Conservation (phyloP, 2,888 invertebrate species). For the Scelioninae gen. 1 region DNA sequence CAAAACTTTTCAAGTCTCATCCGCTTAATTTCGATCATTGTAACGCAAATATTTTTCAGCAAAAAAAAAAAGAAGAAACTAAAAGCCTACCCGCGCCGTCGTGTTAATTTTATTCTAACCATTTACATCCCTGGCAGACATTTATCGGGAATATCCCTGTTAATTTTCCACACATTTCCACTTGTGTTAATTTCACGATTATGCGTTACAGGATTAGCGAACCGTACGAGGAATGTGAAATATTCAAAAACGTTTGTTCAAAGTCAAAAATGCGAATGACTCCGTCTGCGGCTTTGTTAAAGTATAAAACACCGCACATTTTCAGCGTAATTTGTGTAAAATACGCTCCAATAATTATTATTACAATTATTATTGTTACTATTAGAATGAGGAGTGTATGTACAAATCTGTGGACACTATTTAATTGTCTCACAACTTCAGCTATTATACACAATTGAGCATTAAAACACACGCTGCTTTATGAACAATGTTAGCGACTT, state of each 20-base stretch:
- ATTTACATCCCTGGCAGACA: constrained; percentile 25
- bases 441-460: constrained; percentile 3
- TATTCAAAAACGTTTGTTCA: constrained; percentile 40
- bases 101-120: not conserved
- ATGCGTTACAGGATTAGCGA: constrained; percentile 39
- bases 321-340: constrained; percentile 14
- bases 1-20: constrained; percentile 23
- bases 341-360: not conserved
- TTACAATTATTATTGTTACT: constrained; percentile 3
- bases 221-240: constrained; percentile 43
- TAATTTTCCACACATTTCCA: constrained; percentile 35
- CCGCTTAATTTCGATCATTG: constrained; percentile 39
- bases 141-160: constrained; percentile 40
- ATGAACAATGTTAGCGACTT: constrained; percentile 11
- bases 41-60: constrained; percentile 29
- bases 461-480: constrained; percentile 15
- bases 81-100: too few relatives aligned
- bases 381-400: not conserved
- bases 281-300: constrained; percentile 24
- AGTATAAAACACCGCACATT: constrained; percentile 28
- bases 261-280: constrained; percentile 39
- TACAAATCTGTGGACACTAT: not conserved
- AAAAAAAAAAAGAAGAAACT: too few relatives aligned
- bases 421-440: not conserved
- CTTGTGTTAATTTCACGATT: constrained; percentile 50